Evolutionary conservation across 2,113 vertebrate genomes (phyloP).

Genomic region (Ceyx cyanopectus): DNA sequence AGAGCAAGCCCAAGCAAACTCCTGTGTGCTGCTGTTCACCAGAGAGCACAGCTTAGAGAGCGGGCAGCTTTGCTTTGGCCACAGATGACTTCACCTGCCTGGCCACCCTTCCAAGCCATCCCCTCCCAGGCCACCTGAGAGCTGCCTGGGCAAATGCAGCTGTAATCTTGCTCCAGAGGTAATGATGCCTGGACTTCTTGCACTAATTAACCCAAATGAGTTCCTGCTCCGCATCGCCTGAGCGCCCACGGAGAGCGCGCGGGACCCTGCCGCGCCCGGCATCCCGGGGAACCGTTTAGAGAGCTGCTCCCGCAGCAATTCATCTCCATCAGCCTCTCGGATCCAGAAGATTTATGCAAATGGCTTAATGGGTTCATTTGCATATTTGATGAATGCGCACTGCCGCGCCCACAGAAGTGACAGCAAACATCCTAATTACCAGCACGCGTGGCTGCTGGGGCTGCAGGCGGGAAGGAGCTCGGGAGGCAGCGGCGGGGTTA

Average conservation of each 20-base stretch:
- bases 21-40: neutral
- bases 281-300: neutral
- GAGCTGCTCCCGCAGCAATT: neutral
- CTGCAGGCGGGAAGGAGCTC: neutral
- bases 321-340: neutral
- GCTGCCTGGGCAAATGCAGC: neutral
- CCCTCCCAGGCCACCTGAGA: neutral
- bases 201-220: neutral
- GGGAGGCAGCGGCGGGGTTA: neutral
- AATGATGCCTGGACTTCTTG: neutral
- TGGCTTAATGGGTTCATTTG: slow-evolving; percentile 22
- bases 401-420: neutral
- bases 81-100: neutral
- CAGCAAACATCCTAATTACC: slow-evolving; percentile 70
- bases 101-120: neutral
- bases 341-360: slow-evolving; percentile 51
- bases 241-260: neutral
- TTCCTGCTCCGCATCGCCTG: neutral
- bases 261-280: neutral
- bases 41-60: neutral
- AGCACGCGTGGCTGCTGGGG: neutral
- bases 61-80: neutral
- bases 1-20: neutral
- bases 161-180: neutral
- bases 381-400: slow-evolving; percentile 65